phyloP scores from a whole-genome alignment of 2,888 invertebrate species.

The Drosophila tripunctata region DNA sequence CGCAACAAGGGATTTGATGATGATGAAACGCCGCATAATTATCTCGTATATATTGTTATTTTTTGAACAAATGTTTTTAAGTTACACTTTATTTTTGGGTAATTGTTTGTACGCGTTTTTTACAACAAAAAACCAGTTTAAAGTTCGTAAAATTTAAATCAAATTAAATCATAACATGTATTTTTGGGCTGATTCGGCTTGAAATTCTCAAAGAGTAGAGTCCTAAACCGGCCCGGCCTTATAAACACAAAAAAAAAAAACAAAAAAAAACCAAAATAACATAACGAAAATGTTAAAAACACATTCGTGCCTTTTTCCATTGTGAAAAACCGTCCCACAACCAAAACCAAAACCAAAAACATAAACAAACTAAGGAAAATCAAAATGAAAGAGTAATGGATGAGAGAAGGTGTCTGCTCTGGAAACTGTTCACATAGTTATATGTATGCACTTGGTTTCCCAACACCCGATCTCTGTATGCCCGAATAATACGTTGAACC shows the following conservation, averaged over 20 bases:
- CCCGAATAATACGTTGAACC: constrained; percentile 16
- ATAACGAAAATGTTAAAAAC: constrained; percentile 53
- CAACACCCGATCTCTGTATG: not conserved
- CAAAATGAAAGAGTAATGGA: not conserved
- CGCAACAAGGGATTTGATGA: not conserved
- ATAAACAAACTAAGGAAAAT: constrained; percentile 11
- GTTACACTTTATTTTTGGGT: constrained; percentile 59
- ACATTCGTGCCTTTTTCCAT: constrained; percentile 81
- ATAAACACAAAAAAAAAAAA: constrained; percentile 23
- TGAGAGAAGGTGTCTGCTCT: not conserved
- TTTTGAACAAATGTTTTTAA: constrained; percentile 34
- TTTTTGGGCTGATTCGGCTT: constrained; percentile 34
- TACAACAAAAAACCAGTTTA: constrained; percentile 53
- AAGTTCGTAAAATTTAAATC: constrained; percentile 33
- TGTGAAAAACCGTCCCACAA: constrained; percentile 79
- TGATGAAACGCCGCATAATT: constrained; percentile 15
- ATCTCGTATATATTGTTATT: constrained; percentile 33
- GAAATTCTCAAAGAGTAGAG: constrained; percentile 62
- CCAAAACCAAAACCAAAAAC: constrained; percentile 27
- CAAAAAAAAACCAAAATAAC: constrained; percentile 23
- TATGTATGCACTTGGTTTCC: not conserved
- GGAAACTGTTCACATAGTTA: constrained; percentile 1
- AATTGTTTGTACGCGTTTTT: constrained; percentile 63
- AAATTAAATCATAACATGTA: constrained; percentile 42
- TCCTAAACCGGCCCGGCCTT: constrained; percentile 22